These are phyloP conservation scores for Ophiodon elongatus DNA, from an alignment of 2,113 vertebrate species.

Conservation along the genomic window DNA sequence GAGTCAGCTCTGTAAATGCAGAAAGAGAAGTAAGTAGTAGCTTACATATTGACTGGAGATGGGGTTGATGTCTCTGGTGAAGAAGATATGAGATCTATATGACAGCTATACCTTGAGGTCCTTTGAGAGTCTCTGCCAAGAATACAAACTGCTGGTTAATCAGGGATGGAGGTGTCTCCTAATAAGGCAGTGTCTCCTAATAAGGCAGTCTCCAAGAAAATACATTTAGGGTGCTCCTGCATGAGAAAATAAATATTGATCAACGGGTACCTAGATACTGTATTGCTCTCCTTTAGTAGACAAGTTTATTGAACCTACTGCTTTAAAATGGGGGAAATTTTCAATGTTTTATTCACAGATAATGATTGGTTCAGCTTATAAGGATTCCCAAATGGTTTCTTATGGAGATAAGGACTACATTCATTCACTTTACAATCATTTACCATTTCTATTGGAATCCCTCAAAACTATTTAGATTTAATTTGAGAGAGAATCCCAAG, in stretches of 20 bases:
- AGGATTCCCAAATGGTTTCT: slow-evolving; percentile 39
- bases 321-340: too few relatives aligned
- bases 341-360: slow-evolving; percentile 52
- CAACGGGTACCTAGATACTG: background rate
- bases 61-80: slow-evolving; percentile 40
- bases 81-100: slow-evolving; percentile 50
- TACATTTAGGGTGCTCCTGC: background rate
- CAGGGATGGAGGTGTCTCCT: slow-evolving; percentile 4
- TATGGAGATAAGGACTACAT: slow-evolving; percentile 35
- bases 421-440: slow-evolving; percentile 47
- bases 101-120: slow-evolving; percentile 43
- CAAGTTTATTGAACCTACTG: slow-evolving; percentile 27
- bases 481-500: slow-evolving; percentile 32
- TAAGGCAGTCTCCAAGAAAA: slow-evolving; percentile 19
- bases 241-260: slow-evolving; percentile 43
- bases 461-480: slow-evolving; percentile 38
- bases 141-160: slow-evolving; percentile 51
- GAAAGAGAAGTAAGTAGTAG: slow-evolving; percentile 50
- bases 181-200: slow-evolving; percentile 10
- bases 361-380: slow-evolving; percentile 50
- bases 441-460: slow-evolving; percentile 26
- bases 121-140: slow-evolving; percentile 43
- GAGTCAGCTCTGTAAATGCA: slow-evolving; percentile 56
- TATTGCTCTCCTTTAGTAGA: slow-evolving; percentile 15
- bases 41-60: slow-evolving; percentile 56